Percentiles rank a stretch among this genome's conserved stretches.
Evolutionary conservation across 1,140 invertebrate genomes (phyloP).

Genomic region (Archivesica marissinica): DNA sequence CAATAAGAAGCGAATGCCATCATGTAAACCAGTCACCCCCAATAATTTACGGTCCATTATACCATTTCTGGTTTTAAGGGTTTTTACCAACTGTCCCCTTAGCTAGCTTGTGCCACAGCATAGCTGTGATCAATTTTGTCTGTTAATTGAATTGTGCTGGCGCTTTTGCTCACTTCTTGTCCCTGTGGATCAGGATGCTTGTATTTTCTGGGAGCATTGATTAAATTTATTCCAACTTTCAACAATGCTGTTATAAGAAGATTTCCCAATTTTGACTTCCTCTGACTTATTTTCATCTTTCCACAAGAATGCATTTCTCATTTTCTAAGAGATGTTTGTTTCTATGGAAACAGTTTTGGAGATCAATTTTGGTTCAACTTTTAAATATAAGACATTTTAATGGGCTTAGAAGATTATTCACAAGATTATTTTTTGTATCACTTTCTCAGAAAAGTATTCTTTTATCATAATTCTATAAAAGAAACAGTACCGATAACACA

Average conservation of each 20-base stretch:
- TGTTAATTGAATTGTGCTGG: conserved; percentile 59
- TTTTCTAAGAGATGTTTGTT: conserved; percentile 51
- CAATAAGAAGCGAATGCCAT: too few relatives aligned
- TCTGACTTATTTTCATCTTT: conserved; percentile 58
- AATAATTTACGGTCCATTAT: conserved; percentile 16
- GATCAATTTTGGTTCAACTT: conserved; percentile 41
- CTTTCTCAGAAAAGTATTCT: too few relatives aligned
- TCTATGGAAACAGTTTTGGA: conserved; percentile 46
- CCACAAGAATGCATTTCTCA: conserved; percentile 62
- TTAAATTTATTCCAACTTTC: conserved; percentile 66
- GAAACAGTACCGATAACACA: too few relatives aligned
- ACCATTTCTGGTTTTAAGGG: conserved; percentile 13
- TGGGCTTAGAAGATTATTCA: conserved; percentile 24
- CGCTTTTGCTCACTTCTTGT: conserved; percentile 48
- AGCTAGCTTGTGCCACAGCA: conserved; percentile 28
- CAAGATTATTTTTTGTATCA: not conserved
- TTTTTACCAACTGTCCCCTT: conserved; percentile 7
- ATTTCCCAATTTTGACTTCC: conserved; percentile 60
- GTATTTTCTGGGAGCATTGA: conserved; percentile 58
- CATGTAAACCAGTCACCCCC: not conserved
- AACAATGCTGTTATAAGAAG: conserved; percentile 53
- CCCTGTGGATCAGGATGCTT: conserved; percentile 41
- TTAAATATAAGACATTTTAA: conserved; percentile 48
- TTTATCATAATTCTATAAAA: too few relatives aligned
- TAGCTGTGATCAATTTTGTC: conserved; percentile 59